Conservation (phyloP, 2,888 invertebrate genomes). For the Dasypolia templi region DNA sequence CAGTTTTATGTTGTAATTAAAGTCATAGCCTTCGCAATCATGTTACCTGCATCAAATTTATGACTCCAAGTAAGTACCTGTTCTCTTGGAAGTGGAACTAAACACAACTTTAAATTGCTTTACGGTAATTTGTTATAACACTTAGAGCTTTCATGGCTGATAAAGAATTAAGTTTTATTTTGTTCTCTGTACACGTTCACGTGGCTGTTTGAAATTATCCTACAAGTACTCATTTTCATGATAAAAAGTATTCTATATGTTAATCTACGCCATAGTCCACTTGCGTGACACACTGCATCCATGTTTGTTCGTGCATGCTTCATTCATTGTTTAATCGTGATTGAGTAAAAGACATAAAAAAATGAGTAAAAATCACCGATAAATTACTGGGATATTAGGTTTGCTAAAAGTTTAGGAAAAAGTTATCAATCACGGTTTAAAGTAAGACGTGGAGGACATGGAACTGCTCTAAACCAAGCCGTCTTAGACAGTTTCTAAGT, state of each 20-base stretch:
- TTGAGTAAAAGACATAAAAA: no score
- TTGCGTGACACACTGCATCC: background rate
- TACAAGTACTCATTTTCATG: no score
- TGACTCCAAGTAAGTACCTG: conserved; percentile 32
- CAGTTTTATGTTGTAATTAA: conserved; percentile 25
- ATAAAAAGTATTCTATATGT: background rate
- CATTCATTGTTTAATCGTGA: background rate
- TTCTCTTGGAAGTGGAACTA: conserved; percentile 27
- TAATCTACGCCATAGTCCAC: background rate
- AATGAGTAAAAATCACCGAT: no score
- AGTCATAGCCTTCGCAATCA: conserved; percentile 8
- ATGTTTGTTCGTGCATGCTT: background rate
- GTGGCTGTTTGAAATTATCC: background rate
- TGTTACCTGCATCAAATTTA: conserved; percentile 36
- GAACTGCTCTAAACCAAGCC: conserved; percentile 9
- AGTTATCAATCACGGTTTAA: conserved; percentile 27
- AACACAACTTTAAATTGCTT: conserved; percentile 38
- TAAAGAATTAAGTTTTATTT: background rate
- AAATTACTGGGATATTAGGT: background rate
- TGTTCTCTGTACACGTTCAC: rapidly evolving
- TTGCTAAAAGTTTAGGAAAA: background rate
- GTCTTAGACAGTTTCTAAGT: background rate
- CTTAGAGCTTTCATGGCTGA: background rate
- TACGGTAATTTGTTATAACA: conserved; percentile 27
- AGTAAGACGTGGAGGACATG: conserved; percentile 5